Percentiles rank a stretch among this genome's conserved stretches.
Evolutionary conservation across 2,888 invertebrate species (phyloP).

Genomic region (Suillia variegata): DNA sequence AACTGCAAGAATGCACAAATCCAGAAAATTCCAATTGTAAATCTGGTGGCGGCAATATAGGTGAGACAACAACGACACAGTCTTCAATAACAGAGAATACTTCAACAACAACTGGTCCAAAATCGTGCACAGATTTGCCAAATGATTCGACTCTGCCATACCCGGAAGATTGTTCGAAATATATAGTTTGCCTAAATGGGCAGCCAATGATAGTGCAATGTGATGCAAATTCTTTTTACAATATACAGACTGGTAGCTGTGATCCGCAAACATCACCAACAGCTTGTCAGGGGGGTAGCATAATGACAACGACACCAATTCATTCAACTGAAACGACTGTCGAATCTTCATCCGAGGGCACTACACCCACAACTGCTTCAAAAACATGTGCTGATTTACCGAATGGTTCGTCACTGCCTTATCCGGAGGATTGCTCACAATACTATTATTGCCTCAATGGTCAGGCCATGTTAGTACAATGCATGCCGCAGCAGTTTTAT

Average conservation of each 20-base stretch:
- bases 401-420: constrained; percentile 25
- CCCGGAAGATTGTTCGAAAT: constrained; percentile 44
- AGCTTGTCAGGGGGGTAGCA: too few species aligned
- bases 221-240: constrained; percentile 54
- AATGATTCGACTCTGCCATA: constrained; percentile 37
- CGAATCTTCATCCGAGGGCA: neutral
- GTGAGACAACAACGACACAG: constrained; percentile 16
- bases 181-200: constrained; percentile 37
- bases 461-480: constrained; percentile 61
- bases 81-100: too few species aligned
- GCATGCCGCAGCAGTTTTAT: constrained; percentile 57
- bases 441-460: constrained; percentile 35
- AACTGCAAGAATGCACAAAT: constrained; percentile 38
- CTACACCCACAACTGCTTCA: neutral
- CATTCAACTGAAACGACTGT: constrained; percentile 5
- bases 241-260: constrained; percentile 32
- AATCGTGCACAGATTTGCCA: constrained; percentile 35
- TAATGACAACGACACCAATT: constrained; percentile 20
- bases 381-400: neutral
- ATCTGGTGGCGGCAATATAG: constrained; percentile 43
- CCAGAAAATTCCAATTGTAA: constrained; percentile 45
- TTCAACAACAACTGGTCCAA: constrained; percentile 37
- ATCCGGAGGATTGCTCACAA: constrained; percentile 35
- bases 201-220: constrained; percentile 63
- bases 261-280: constrained; percentile 36